phyloP scores from a whole-genome alignment of 1,140 invertebrate genomes.

The Leucophenga varia region DNA sequence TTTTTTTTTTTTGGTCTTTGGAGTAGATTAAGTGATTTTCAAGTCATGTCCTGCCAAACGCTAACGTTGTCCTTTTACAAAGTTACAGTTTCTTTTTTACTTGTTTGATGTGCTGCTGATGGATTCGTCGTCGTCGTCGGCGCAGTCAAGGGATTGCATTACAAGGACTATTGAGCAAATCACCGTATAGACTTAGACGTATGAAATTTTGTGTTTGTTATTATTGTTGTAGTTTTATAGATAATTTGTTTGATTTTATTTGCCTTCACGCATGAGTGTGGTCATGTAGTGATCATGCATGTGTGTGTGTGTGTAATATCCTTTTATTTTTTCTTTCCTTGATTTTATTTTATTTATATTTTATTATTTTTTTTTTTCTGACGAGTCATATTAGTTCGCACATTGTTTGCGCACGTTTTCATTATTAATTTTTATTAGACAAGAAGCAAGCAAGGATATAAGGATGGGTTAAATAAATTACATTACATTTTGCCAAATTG shows the following conservation, averaged over 20 bases:
- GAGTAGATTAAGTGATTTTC: constrained; percentile 52
- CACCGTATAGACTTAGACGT: constrained; percentile 33
- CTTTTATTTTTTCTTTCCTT: constrained; percentile 9
- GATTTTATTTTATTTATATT: constrained; percentile 1
- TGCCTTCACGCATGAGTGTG: constrained; percentile 40
- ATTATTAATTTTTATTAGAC: constrained; percentile 53
- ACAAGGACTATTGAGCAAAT: constrained; percentile 56
- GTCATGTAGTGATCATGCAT: neutral
- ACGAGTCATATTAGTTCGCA: constrained; percentile 44
- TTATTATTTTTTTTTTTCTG: constrained; percentile 25
- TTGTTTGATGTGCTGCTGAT: neutral
- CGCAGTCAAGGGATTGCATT: constrained; percentile 31
- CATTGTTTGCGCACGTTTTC: constrained; percentile 37
- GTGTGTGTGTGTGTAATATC: constrained; percentile 6
- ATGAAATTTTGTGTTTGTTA: too few species aligned
- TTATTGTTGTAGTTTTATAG: constrained; percentile 51
- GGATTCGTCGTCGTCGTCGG: neutral
- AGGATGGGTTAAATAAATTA: constrained; percentile 31
- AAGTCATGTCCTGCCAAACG: constrained; percentile 41
- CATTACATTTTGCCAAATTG: constrained; percentile 47
- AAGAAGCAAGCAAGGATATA: constrained; percentile 3
- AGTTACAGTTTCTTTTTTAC: constrained; percentile 9
- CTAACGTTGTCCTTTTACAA: constrained; percentile 17
- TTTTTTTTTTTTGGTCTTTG: constrained; percentile 19
- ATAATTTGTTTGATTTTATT: constrained; percentile 56